Conservation (phyloP, 2,888 invertebrate species). For the Drosophila subquinaria region DNA sequence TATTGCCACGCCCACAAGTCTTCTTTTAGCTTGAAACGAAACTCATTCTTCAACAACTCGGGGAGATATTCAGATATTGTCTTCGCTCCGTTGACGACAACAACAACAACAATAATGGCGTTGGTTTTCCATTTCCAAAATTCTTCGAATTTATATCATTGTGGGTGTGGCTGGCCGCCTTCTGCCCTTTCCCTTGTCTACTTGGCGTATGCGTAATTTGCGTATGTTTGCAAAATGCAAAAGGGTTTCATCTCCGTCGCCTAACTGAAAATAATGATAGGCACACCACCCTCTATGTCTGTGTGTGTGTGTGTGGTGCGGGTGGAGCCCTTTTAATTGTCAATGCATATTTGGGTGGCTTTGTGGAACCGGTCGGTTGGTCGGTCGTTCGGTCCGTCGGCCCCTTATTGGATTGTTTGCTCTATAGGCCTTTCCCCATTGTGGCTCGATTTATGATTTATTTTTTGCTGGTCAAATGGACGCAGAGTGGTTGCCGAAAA, state of each 20-base stretch:
- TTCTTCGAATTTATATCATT: slow-evolving; percentile 68
- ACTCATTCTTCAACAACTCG: slow-evolving; percentile 10
- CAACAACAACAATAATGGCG: slow-evolving; percentile 31
- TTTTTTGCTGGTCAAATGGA: slow-evolving; percentile 61
- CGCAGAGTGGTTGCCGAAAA: slow-evolving; percentile 30
- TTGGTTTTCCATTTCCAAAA: slow-evolving; percentile 51
- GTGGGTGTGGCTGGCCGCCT: slow-evolving; percentile 13
- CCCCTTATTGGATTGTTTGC: slow-evolving; percentile 58
- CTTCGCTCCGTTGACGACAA: slow-evolving; percentile 66
- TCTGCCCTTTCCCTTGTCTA: neutral
- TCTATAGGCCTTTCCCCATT: slow-evolving; percentile 46
- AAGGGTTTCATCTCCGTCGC: slow-evolving; percentile 50
- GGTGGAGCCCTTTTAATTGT: slow-evolving; percentile 66
- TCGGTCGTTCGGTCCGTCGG: neutral
- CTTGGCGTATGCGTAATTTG: slow-evolving; percentile 69
- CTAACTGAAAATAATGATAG: slow-evolving; percentile 76
- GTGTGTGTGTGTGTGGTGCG: slow-evolving; percentile 12
- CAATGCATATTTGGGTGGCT: slow-evolving; percentile 70
- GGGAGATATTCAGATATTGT: slow-evolving; percentile 62
- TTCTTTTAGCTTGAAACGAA: neutral
- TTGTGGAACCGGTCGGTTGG: slow-evolving; percentile 7
- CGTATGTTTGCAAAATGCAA: slow-evolving; percentile 64
- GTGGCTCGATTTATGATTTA: slow-evolving; percentile 76
- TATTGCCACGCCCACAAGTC: slow-evolving; percentile 23
- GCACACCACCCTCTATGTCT: slow-evolving; percentile 10